Evolutionary conservation across 2,797 vertebrate species (phyloP).

Genomic region (Caiman crocodilus): DNA sequence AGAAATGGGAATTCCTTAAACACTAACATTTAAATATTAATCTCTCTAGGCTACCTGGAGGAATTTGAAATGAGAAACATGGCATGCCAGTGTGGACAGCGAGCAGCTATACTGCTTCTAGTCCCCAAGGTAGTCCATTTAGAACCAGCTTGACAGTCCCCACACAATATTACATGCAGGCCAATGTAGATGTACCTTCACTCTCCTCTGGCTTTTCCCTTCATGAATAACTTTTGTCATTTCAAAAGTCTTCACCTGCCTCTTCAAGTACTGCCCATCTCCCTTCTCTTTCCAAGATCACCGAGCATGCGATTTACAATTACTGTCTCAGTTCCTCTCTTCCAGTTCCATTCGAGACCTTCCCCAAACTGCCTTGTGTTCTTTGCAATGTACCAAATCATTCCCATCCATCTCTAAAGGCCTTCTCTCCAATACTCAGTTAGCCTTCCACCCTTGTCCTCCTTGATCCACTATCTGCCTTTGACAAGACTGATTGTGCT

Average conservation of each 20-base stretch:
- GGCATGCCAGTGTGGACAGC: no score
- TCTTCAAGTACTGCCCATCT: rapidly evolving
- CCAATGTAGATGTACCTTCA: neutral
- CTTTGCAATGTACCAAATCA: neutral
- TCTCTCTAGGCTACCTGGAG: no score
- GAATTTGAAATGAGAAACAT: no score
- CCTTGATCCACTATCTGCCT: neutral
- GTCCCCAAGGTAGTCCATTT: no score
- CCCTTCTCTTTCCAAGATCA: neutral
- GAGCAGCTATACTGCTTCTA: no score
- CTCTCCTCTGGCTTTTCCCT: neutral
- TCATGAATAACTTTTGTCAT: neutral
- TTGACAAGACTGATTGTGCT: neutral
- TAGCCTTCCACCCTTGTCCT: neutral
- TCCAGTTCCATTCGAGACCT: neutral
- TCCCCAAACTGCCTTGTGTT: neutral
- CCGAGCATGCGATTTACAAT: rapidly evolving
- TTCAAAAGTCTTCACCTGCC: neutral
- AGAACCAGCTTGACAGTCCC: no score
- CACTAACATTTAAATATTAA: no score
- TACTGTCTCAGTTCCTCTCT: neutral
- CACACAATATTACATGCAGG: no score
- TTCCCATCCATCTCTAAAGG: neutral
- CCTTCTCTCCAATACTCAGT: neutral
- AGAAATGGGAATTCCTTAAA: no score